Evolutionary conservation across 2,113 vertebrate genomes (phyloP).

Genomic region (Ceyx margarethae): DNA sequence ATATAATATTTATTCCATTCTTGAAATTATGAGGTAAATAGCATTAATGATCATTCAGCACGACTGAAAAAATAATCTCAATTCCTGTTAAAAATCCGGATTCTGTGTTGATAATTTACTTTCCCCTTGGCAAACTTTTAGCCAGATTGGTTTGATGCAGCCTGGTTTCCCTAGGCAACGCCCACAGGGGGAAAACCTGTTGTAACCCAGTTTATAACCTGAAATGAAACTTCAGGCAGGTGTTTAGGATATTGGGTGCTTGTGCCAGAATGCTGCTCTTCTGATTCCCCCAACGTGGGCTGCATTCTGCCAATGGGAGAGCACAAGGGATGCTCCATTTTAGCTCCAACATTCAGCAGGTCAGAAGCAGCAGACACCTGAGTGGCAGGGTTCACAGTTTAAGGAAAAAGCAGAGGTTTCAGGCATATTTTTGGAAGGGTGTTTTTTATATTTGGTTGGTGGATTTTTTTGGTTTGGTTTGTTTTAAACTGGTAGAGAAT

Average conservation of each 20-base stretch:
- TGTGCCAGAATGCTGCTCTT: conserved; percentile 10
- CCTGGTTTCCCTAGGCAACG: conserved; percentile 34
- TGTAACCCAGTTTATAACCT: conserved; percentile 55
- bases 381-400: background rate
- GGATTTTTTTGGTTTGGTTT: background rate
- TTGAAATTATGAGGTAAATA: background rate
- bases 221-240: conserved; percentile 10
- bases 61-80: background rate
- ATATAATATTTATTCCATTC: background rate
- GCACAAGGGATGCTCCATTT: background rate
- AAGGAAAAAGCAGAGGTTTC: background rate
- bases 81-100: background rate
- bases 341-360: background rate
- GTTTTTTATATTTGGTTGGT: background rate
- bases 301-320: background rate
- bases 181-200: background rate
- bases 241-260: background rate
- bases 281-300: background rate
- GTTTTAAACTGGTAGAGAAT: background rate
- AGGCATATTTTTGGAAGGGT: background rate
- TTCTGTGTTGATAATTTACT: background rate
- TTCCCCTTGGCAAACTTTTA: background rate
- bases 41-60: background rate
- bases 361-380: background rate
- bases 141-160: background rate